Evolutionary conservation across 2,797 vertebrate genomes (phyloP), one percentile per base, ranked within the genome.

Genomic region (Limnodromus scolopaceus): DNA sequence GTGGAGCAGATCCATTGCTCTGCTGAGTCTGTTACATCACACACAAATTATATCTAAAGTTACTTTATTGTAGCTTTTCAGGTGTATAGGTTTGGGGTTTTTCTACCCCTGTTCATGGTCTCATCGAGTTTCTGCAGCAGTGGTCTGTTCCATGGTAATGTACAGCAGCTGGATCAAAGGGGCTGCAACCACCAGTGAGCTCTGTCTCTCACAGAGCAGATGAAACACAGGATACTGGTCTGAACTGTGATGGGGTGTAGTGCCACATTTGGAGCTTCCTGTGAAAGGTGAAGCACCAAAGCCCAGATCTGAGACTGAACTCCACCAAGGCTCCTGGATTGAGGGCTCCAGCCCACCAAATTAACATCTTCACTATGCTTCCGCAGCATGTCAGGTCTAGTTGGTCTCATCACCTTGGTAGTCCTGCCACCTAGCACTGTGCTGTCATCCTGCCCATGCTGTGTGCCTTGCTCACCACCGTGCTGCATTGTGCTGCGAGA

Each of bases 221-320:
- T 38, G 16, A 63, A 69, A 57, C 0, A 4, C 0, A 0, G 43
- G 24, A 32, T 81, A 77, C n/a, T 65, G 3, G 0, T 55, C 58
- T 65, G 79, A 88, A 55, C 23, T 0, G 0, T 41, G 36, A 43
- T 17, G 7, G 13, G 11, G 4, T 9, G 1, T 32, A 17, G 14
- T 3, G 2, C 32, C 15, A 28, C 9, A 11, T 25, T 63, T 11
- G 4, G 39, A 69, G 25, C 10, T 43, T 38, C 28, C 27, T 38
- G 27, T 11, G 27, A 55, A 80, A 36, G 11, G 27, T 39, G 69
- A 75, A 55, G 28, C 38, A 30, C 66, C 0, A 0, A 64, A 87
- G 45, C 18, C 16, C 25, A 45, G 8, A 48, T 17, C 20, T 60
- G 54, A 54, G 13, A 43, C 60, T 58, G 54, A 80, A 27, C 7